Conservation (phyloP, 2,888 invertebrate species). For the Aphodius sticticus region DNA sequence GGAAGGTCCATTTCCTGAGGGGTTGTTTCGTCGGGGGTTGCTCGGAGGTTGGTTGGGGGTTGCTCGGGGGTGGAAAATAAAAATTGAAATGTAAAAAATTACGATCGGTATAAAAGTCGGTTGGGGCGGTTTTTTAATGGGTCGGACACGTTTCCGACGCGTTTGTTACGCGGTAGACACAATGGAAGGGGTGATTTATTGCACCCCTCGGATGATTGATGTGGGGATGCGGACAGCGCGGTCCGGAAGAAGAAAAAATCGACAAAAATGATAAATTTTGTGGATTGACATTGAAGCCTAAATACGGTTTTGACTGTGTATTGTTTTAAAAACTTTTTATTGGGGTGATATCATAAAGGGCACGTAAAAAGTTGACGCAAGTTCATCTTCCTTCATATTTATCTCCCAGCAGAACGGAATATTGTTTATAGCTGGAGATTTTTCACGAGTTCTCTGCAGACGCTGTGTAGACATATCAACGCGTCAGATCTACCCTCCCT, state of each 20-base stretch:
- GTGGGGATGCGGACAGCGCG: not conserved
- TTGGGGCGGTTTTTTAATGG: not conserved
- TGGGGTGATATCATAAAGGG: too few species aligned
- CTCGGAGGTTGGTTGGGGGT: not conserved
- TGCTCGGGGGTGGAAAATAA: not conserved
- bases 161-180: not conserved
- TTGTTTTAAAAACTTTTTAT: not conserved
- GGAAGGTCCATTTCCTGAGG: conserved; percentile 8
- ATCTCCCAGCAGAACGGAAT: too few species aligned
- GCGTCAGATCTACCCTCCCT: too few species aligned
- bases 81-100: conserved; percentile 28
- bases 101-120: conserved; percentile 19
- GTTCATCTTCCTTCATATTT: too few species aligned
- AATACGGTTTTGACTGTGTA: not conserved
- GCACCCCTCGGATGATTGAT: conserved; percentile 1
- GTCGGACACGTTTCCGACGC: not conserved
- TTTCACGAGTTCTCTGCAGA: too few species aligned
- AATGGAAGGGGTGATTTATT: not conserved
- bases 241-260: not conserved
- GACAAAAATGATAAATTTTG: not conserved
- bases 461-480: too few species aligned
- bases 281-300: not conserved
- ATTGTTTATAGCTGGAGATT: too few species aligned
- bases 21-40: not conserved
- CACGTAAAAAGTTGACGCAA: too few species aligned